phyloP scores from a whole-genome alignment of 2,113 vertebrate genomes.

The Pangasianodon hypophthalmus region DNA sequence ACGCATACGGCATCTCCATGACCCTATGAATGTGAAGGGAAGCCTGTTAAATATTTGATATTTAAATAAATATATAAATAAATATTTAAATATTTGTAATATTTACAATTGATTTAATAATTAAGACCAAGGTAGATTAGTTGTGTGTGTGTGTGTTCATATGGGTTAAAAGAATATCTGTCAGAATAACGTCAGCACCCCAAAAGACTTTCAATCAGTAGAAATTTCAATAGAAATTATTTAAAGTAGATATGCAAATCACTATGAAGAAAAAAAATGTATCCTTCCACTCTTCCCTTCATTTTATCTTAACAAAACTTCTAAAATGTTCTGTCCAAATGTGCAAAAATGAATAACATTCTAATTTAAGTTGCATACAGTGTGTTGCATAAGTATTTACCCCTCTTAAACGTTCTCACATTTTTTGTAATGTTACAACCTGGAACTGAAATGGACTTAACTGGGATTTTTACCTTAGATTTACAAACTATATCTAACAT shows the following conservation, averaged over 20 bases:
- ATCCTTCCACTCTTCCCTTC: too few species aligned
- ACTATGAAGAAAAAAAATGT: too few species aligned
- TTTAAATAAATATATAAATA: too few species aligned
- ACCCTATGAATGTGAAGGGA: conserved; percentile 73
- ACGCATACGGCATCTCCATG: conserved; percentile 92
- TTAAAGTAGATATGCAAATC: too few species aligned
- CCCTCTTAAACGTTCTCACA: too few species aligned
- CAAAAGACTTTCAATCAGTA: neutral
- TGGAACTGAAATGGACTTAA: too few species aligned
- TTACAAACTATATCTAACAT: too few species aligned
- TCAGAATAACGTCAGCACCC: neutral
- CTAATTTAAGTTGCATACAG: neutral
- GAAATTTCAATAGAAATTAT: neutral
- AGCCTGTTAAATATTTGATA: neutral
- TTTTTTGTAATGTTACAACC: neutral
- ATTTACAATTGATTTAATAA: neutral
- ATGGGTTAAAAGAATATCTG: neutral
- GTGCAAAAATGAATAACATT: neutral
- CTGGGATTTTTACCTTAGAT: too few species aligned
- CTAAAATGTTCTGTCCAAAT: neutral
- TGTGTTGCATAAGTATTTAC: neutral
- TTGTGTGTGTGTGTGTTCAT: neutral
- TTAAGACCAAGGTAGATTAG: neutral
- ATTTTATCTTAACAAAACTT: neutral
- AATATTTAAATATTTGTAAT: too few species aligned